Percentiles rank a stretch among this genome's conserved stretches.
Evolutionary conservation across 2,888 invertebrate genomes (phyloP).

Genomic region (Danaus chrysippus): DNA sequence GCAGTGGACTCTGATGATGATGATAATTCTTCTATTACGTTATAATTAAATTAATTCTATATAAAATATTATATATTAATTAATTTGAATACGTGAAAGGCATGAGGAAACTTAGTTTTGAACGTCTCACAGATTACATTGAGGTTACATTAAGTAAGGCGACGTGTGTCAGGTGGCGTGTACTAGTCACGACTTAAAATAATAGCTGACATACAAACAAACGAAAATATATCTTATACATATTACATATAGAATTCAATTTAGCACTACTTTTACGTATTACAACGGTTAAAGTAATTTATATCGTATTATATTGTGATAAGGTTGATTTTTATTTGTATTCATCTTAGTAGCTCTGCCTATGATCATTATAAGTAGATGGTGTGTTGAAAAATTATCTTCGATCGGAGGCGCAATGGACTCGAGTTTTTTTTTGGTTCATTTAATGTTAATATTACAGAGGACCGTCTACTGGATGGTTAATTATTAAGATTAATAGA

Average conservation of each 20-base stretch:
- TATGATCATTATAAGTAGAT: conserved; percentile 78
- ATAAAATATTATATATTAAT: background rate
- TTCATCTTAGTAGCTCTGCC: conserved; percentile 60
- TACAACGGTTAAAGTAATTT: conserved; percentile 30
- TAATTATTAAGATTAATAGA: background rate
- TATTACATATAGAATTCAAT: conserved; percentile 33
- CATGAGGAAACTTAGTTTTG: conserved; percentile 41
- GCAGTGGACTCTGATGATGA: too few relatives aligned
- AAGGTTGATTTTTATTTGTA: conserved; percentile 38
- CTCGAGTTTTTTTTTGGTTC: conserved; percentile 75
- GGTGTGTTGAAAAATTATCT: conserved; percentile 79
- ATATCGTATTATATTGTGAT: background rate
- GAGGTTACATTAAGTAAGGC: conserved; percentile 67
- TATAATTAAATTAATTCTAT: too few relatives aligned
- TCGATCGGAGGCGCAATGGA: conserved; percentile 76
- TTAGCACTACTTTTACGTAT: conserved; percentile 29
- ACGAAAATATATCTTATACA: conserved; percentile 41
- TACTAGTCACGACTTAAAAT: conserved; percentile 72
- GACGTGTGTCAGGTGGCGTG: conserved; percentile 75
- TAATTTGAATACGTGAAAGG: conserved; percentile 13
- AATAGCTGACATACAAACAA: conserved; percentile 36
- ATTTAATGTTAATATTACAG: conserved; percentile 61
- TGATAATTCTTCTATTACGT: too few relatives aligned
- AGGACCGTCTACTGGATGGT: conserved; percentile 46
- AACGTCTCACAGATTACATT: conserved; percentile 54